Evolutionary conservation across 1,140 invertebrate species (phyloP).

Genomic region (Dreissena polymorpha): DNA sequence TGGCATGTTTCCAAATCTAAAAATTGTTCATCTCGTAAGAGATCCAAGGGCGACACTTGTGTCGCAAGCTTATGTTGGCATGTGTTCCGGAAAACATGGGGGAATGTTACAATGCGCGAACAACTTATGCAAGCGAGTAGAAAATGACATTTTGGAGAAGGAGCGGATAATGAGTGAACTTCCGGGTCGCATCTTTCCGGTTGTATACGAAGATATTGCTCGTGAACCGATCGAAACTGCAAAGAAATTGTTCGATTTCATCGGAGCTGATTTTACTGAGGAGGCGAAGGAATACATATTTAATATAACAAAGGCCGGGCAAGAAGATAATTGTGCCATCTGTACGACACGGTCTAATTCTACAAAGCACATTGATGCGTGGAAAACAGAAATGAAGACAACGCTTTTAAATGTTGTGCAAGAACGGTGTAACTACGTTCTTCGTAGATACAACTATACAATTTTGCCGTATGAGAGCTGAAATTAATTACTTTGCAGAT

Average conservation of each 20-base stretch:
- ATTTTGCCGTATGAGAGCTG: background rate
- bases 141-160: slow-evolving; percentile 35
- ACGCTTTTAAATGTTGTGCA: slow-evolving; percentile 10
- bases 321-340: slow-evolving; percentile 13
- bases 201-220: slow-evolving; percentile 47
- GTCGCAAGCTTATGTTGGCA: slow-evolving; percentile 24
- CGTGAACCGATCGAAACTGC: slow-evolving; percentile 20
- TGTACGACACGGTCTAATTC: slow-evolving; percentile 47
- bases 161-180: background rate
- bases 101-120: slow-evolving; percentile 26
- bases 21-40: slow-evolving; percentile 45
- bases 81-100: background rate
- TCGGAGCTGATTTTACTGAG: slow-evolving; percentile 29
- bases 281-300: slow-evolving; percentile 24
- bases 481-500: background rate
- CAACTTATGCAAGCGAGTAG: slow-evolving; percentile 26
- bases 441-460: slow-evolving; percentile 25
- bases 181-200: slow-evolving; percentile 24
- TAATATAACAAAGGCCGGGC: slow-evolving; percentile 41
- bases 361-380: slow-evolving; percentile 32
- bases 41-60: slow-evolving; percentile 39
- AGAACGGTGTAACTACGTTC: slow-evolving; percentile 40
- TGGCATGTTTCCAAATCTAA: slow-evolving; percentile 38
- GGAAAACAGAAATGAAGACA: slow-evolving; percentile 46
- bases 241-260: slow-evolving; percentile 33